Base-by-base conservation (phyloP, 2,113 vertebrate genomes). In the Stigmatopora nigra region DNA sequence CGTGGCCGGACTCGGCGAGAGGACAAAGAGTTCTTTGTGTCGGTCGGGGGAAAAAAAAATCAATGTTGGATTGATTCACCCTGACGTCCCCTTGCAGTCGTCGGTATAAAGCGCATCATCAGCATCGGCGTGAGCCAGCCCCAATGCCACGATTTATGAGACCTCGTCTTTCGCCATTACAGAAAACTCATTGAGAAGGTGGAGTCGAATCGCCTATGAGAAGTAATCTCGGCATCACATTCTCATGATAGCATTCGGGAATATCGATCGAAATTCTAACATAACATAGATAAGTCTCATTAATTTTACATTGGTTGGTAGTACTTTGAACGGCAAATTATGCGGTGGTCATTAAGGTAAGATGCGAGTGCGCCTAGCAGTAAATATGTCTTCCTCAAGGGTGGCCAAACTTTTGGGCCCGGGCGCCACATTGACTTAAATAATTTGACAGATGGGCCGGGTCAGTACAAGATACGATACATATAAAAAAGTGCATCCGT, bases 21-120 rank as follows among this genome's bases (percentile, higher is more conserved):
- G 22, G 53, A 56, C 22, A 56, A 31, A 55, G 13, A 31, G 20
- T 56, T 56, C 53, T 56, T 31, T 31, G 53, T 56, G 53, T 56
- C 53, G 13, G 13, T 15, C 13, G 13, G 19, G 7, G n/a, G 1
- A 53, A 55, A 31, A 55, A 56, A 55, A 25, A 52, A 56, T 56
- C 53, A 56, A 56, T 56, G 53, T 56, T 3, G 14, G 22, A 56
- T 56, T 56, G 53, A 56, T 56, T 56, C 13, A 13, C 53, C 13
- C 53, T 7, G 22, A 56, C 53, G 22, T 56, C 22, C 53, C 22
- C 25, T 56, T 13, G 14, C 53, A 31, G 22, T 56, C 3, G 53
- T 22, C 22, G 22, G 22, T 6, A 2, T 16, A 56, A 56, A 56
- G 53, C 22, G 25, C 53, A 56, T 31, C 53, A 31, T 56, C 53